phyloP scores from a whole-genome alignment of 2,797 vertebrate species.

The Sebastes paucispinis region DNA sequence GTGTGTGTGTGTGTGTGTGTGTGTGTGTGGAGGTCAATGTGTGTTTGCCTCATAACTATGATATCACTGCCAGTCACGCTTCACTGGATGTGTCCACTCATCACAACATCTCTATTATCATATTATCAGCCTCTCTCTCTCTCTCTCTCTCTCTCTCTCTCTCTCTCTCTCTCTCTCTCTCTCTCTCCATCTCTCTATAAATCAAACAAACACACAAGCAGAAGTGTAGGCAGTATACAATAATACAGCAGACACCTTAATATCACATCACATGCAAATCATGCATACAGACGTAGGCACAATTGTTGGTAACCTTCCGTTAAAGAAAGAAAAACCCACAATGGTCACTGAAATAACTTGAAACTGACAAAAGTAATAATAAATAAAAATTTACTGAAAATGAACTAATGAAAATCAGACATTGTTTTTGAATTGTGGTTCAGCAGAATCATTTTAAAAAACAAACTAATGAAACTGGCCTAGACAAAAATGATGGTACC shows the following conservation, averaged over 20 bases:
- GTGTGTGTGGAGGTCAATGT: constrained; percentile 8
- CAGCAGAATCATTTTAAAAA: too few species aligned
- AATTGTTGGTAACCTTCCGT: too few species aligned
- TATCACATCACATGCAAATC: background rate
- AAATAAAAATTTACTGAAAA: too few species aligned
- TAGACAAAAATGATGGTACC: too few species aligned
- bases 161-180: constrained; percentile 12
- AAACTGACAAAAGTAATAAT: too few species aligned
- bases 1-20: background rate
- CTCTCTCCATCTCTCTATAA: background rate
- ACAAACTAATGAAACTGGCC: too few species aligned
- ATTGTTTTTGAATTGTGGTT: too few species aligned
- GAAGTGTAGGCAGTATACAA: too few species aligned
- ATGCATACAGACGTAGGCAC: too few species aligned
- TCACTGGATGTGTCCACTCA: constrained; percentile 23
- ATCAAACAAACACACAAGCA: background rate
- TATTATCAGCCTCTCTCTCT: constrained; percentile 14
- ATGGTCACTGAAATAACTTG: too few species aligned
- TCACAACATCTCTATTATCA: constrained; percentile 38
- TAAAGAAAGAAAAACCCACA: too few species aligned
- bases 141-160: background rate
- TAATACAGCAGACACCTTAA: background rate
- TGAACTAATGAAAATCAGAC: too few species aligned
- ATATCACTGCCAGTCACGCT: constrained; percentile 44
- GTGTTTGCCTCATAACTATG: constrained; percentile 27